These are phyloP conservation scores for Dipus sagitta DNA, from an alignment of 2,797 vertebrate species.

Conservation along the genomic window DNA sequence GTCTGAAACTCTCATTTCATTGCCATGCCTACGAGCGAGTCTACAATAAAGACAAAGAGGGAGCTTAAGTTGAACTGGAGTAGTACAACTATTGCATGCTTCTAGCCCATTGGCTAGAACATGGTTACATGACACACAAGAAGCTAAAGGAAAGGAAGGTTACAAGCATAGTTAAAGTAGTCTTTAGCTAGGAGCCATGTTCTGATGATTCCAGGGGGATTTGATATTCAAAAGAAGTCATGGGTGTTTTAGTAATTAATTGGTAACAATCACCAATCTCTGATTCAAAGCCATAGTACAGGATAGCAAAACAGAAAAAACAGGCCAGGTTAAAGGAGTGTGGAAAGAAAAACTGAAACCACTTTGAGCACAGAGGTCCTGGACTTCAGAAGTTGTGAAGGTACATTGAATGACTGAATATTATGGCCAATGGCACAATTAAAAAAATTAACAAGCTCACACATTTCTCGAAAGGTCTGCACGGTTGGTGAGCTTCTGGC, in stretches of 20 bases:
- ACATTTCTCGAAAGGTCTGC: neutral
- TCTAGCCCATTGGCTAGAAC: neutral
- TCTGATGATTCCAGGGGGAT: neutral
- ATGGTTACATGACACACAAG: neutral
- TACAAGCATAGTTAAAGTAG: neutral
- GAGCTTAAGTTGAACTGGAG: neutral
- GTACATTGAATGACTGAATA: neutral
- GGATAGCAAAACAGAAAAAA: neutral
- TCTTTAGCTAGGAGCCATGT: neutral
- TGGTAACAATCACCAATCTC: neutral
- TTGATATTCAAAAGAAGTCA: slow-evolving; percentile 5
- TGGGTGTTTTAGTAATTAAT: neutral
- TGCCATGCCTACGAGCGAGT: neutral
- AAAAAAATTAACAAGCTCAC: neutral
- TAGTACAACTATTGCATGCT: fast-evolving
- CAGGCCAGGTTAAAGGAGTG: neutral
- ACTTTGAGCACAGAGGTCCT: neutral
- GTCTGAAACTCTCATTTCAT: neutral
- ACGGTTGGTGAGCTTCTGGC: neutral
- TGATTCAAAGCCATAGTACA: neutral
- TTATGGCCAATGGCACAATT: neutral
- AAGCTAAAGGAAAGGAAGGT: neutral
- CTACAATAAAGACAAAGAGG: neutral
- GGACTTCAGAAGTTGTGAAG: neutral
- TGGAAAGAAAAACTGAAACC: neutral